phyloP scores from a whole-genome alignment of 2,888 invertebrate genomes.

The Clistopyga incitator region DNA sequence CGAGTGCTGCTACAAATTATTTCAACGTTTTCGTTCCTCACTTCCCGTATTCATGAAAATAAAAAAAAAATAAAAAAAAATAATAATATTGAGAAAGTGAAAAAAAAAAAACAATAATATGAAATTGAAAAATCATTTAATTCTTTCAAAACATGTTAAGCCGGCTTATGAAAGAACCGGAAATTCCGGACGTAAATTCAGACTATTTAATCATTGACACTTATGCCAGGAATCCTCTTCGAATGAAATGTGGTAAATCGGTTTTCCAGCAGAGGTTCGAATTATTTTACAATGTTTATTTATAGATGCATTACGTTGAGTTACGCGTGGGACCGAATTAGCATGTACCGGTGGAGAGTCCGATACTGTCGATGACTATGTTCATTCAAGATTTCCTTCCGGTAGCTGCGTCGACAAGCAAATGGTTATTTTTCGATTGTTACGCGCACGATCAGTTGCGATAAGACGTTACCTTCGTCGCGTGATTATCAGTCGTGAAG shows the following conservation, averaged over 20 bases:
- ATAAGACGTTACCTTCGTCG: not conserved
- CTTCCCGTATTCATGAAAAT: not conserved
- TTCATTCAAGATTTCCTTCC: constrained; percentile 26
- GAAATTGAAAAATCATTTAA: too few species aligned
- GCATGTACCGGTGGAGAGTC: constrained; percentile 24
- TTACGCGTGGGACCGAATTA: constrained; percentile 38
- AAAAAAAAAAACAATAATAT: too few species aligned
- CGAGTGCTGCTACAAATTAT: not conserved
- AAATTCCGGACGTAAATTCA: not conserved
- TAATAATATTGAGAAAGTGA: not conserved
- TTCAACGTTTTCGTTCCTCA: not conserved
- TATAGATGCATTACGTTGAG: constrained; percentile 7
- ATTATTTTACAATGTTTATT: not conserved
- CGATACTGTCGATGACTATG: not conserved
- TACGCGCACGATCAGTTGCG: not conserved
- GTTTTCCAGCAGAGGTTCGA: not conserved
- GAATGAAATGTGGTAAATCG: not conserved
- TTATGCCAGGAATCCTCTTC: not conserved
- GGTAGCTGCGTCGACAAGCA: not conserved
- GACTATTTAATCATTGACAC: constrained; percentile 1
- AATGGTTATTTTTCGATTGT: not conserved
- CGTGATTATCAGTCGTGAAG: too few species aligned
- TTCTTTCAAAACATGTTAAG: too few species aligned
- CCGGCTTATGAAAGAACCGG: not conserved
- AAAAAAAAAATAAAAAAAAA: not conserved